Conservation (phyloP, 2,797 vertebrate species). For the Hyperoplus lanceolatus region DNA sequence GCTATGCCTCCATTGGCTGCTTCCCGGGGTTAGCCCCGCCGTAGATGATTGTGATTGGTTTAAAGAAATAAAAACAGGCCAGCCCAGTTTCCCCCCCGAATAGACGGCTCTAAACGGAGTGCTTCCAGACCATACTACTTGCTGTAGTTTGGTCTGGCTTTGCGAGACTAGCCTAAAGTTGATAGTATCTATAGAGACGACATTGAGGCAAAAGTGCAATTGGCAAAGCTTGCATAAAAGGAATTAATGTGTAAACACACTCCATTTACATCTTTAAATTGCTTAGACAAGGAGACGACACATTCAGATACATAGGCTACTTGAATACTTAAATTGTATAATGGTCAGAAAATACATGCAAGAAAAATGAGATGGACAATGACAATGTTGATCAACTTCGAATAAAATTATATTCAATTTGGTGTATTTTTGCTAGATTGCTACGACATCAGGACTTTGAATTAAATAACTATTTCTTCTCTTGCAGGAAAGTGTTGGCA, state of each 20-base stretch:
- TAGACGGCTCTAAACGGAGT: too few relatives aligned
- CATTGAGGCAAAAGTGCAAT: not conserved
- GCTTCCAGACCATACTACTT: too few relatives aligned
- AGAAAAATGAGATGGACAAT: not conserved
- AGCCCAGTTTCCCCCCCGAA: too few relatives aligned
- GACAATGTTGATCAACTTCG: not conserved
- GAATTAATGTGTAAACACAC: not conserved
- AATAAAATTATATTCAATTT: not conserved
- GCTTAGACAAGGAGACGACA: not conserved
- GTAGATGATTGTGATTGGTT: too few relatives aligned
- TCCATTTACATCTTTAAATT: not conserved
- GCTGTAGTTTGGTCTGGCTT: too few relatives aligned
- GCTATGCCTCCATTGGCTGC: too few relatives aligned
- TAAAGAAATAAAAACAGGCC: too few relatives aligned
- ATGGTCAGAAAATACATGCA: not conserved
- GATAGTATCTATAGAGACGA: not conserved
- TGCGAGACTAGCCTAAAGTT: too few relatives aligned
- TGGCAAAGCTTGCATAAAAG: not conserved
- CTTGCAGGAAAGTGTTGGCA: conserved; percentile 55
- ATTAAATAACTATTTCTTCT: conserved; percentile 20
- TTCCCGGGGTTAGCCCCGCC: too few relatives aligned
- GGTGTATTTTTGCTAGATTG: too few relatives aligned
- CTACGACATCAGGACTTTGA: not conserved
- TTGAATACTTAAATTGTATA: not conserved
- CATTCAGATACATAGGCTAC: too few relatives aligned